phyloP scores from a whole-genome alignment of 2,888 invertebrate genomes.

The Stratiomys singularior region DNA sequence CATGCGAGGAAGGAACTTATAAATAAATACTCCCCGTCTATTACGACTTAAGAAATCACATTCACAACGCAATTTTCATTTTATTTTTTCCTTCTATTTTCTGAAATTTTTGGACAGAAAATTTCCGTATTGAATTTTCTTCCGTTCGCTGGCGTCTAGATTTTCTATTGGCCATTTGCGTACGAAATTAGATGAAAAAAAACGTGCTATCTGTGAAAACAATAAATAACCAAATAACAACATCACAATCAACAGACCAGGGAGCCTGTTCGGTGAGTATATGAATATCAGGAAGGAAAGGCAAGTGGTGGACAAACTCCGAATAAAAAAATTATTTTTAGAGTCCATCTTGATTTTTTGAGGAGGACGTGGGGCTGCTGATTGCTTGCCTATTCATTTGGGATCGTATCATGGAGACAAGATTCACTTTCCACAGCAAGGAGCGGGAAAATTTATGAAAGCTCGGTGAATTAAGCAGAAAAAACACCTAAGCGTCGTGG shows the following conservation, averaged over 20 bases:
- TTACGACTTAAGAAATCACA: not conserved
- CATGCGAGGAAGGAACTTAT: no score
- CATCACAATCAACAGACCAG: not conserved
- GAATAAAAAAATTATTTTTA: slow-evolving; percentile 13
- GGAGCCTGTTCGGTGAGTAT: not conserved
- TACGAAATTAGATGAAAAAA: slow-evolving; percentile 22
- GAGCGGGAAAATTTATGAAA: slow-evolving; percentile 13
- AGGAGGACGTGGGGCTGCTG: not conserved
- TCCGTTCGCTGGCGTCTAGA: not conserved
- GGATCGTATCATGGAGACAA: slow-evolving; percentile 9
- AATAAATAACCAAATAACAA: slow-evolving; percentile 10
- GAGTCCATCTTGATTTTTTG: slow-evolving; percentile 7
- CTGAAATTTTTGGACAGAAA: slow-evolving; percentile 1
- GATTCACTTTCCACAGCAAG: not conserved
- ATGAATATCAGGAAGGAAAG: slow-evolving; percentile 14
- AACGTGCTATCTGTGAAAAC: slow-evolving; percentile 2
- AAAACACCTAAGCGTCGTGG: slow-evolving; percentile 13
- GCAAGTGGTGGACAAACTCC: slow-evolving; percentile 10
- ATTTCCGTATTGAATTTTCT: slow-evolving; percentile 1
- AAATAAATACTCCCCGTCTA: not conserved
- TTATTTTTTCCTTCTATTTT: not conserved
- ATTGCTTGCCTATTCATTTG: not conserved
- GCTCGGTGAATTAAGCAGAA: not conserved
- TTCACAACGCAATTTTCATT: not conserved
- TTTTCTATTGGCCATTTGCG: not conserved